phyloP scores from a whole-genome alignment of 2,113 vertebrate species.

The Taxidea taxus region DNA sequence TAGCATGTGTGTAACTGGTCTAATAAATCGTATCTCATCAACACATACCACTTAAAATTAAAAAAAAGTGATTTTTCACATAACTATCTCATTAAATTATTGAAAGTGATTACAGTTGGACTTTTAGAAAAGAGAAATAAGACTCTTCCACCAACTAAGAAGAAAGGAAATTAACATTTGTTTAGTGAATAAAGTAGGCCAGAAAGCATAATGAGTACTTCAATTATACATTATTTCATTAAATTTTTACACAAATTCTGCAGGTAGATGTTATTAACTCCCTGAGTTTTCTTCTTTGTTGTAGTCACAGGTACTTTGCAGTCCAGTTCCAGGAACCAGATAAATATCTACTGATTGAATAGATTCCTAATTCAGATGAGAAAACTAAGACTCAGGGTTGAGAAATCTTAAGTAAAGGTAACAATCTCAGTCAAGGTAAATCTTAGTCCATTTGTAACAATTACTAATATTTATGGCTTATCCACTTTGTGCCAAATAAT shows the following conservation, averaged over 20 bases:
- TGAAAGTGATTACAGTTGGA: background rate
- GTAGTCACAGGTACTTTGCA: background rate
- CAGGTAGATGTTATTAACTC: background rate
- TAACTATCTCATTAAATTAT: background rate
- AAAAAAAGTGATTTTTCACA: background rate
- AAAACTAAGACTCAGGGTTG: background rate
- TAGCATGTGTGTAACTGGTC: background rate
- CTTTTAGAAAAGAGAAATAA: background rate
- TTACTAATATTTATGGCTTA: background rate
- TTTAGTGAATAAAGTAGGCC: conserved; percentile 10
- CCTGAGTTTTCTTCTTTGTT: background rate
- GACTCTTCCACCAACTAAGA: background rate
- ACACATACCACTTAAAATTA: background rate
- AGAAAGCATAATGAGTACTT: background rate
- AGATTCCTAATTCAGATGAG: conserved; percentile 14
- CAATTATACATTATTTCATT: conserved; percentile 47
- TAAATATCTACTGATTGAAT: background rate
- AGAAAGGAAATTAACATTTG: conserved; percentile 7
- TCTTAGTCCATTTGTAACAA: background rate
- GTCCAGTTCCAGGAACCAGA: background rate
- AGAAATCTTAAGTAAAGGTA: background rate
- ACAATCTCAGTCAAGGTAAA: background rate
- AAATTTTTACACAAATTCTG: conserved; percentile 35
- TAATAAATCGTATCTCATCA: background rate
- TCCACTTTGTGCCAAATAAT: background rate